Base-by-base conservation (phyloP, 2,888 invertebrate species). In the Morpho achilles region DNA sequence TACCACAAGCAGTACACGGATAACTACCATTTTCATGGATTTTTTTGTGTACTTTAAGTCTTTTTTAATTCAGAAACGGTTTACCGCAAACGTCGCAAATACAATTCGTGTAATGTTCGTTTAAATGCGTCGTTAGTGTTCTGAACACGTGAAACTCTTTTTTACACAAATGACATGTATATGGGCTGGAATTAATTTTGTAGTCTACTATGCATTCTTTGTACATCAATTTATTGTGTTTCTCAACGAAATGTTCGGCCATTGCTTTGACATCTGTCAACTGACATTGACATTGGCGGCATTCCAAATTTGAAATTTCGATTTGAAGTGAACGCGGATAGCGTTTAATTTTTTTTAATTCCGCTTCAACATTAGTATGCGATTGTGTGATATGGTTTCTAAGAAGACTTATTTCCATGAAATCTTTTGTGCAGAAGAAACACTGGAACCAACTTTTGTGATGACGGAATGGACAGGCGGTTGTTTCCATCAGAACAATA, bases 71-170 rank as follows among this genome's bases (percentile, higher is more conserved):
- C 0, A 91, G 68, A 62, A 90, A 92, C 0, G 88, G 84, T 69
- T 91, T 91, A 0, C 89, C 89, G 63, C 92, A 92, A 2, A 90
- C 82, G 59, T 86, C 84, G 64, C 92, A 92, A 40, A 91, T 87
- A 50, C 85, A 90, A 44, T 87, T 87, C 0, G 86, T 83, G 57
- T 89, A 91, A 48, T 92, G 91, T 41, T 85, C 87, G 50, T 91
- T 91, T 40, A 92, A 65, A 69, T 92, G 92, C 1, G 79, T 83
- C 0, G 87, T 87, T 4, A 88, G 60, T 0, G 82, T 82, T 40
- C 87, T 70, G 56, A 88, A 88, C 0, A 87, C 87, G 50, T 88
- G 87, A 45, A 85, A 88, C 43, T 84, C 75, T 44, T 70, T 69
- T 0, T 71, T 65, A 47, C 88, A 88, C 8, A 87, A 59, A 59